A percentile compares a stretch with the other conserved stretches of the same genome.
phyloP scores from a whole-genome alignment of 2,888 invertebrate genomes.

The Chydorus sphaericus region DNA sequence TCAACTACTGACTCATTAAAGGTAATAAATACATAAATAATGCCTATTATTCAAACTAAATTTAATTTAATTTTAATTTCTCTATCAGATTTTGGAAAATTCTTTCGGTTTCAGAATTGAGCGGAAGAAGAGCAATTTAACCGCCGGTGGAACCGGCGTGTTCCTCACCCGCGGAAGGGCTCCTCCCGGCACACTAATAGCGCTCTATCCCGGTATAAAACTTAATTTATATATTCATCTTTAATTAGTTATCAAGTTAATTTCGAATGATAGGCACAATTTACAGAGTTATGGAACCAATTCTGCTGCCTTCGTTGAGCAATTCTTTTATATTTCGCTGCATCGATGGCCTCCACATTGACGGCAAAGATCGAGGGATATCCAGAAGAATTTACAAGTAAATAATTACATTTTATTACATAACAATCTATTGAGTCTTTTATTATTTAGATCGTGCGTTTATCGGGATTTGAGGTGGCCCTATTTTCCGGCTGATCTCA shows the following conservation, averaged over 20 bases:
- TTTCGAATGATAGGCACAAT: slow-evolving; percentile 28
- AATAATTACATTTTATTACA: neutral
- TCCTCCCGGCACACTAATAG: slow-evolving; percentile 22
- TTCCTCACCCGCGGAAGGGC: slow-evolving; percentile 21
- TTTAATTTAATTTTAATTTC: neutral
- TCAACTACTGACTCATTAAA: neutral
- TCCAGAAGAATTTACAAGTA: slow-evolving; percentile 33
- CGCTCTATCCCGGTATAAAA: slow-evolving; percentile 18
- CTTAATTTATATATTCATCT: neutral
- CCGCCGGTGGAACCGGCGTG: slow-evolving; percentile 21
- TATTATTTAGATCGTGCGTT: slow-evolving; percentile 27
- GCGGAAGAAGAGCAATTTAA: neutral
- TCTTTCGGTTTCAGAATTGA: slow-evolving; percentile 5
- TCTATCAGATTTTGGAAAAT: slow-evolving; percentile 10
- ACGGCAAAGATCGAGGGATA: slow-evolving; percentile 33
- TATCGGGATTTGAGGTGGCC: slow-evolving; percentile 29
- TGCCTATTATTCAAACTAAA: neutral
- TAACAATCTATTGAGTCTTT: slow-evolving; percentile 1
- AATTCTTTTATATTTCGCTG: slow-evolving; percentile 36
- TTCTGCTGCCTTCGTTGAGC: slow-evolving; percentile 32
- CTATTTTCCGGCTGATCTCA: slow-evolving; percentile 25
- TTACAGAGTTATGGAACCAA: slow-evolving; percentile 32
- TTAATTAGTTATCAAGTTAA: neutral
- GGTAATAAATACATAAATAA: neutral
- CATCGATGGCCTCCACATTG: slow-evolving; percentile 32